Conservation (phyloP, 2,888 invertebrate species). For the Nomada goodeniana region DNA sequence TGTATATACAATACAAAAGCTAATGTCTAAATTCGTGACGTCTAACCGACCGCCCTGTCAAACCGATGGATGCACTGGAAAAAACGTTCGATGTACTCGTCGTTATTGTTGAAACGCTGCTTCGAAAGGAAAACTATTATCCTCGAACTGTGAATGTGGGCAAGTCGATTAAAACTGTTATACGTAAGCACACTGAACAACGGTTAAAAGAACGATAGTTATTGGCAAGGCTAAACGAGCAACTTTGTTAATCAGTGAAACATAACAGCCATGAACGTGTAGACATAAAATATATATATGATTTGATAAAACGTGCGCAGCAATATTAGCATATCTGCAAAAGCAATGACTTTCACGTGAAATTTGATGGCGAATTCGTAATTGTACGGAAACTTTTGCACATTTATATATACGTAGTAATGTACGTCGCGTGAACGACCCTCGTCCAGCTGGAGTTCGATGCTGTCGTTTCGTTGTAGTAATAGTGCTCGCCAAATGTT, state of each 20-base stretch:
- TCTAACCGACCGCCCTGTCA: background rate
- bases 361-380: constrained; percentile 34
- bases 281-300: constrained; percentile 62
- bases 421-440: constrained; percentile 9
- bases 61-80: background rate
- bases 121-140: constrained; percentile 3
- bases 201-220: constrained; percentile 57
- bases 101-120: constrained; percentile 14
- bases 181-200: constrained; percentile 70
- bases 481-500: constrained; percentile 53
- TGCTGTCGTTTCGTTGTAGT: constrained; percentile 34
- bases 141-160: constrained; percentile 11
- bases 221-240: constrained; percentile 71
- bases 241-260: constrained; percentile 65
- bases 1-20: background rate
- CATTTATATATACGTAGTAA: constrained; percentile 7
- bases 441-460: constrained; percentile 31
- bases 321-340: constrained; percentile 66
- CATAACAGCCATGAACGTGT: constrained; percentile 69
- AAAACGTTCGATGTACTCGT: constrained; percentile 1
- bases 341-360: constrained; percentile 58
- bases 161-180: constrained; percentile 51
- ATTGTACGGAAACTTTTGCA: background rate
- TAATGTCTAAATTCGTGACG: background rate
- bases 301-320: constrained; percentile 67